phyloP scores from a whole-genome alignment of 2,113 vertebrate genomes.

The Dasyprocta punctata region DNA sequence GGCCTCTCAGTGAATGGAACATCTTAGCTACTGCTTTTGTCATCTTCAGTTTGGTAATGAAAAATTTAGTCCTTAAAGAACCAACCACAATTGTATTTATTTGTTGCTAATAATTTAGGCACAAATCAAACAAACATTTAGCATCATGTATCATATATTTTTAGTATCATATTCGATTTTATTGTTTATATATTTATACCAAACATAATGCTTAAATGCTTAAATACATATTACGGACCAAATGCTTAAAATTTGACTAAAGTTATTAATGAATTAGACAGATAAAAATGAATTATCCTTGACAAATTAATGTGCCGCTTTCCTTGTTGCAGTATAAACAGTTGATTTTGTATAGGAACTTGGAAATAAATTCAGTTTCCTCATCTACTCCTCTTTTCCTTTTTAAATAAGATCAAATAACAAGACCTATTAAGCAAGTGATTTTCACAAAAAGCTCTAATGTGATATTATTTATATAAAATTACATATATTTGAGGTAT shows the following conservation, averaged over 20 bases:
- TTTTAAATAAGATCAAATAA: not conserved
- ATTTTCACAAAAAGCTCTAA: not conserved
- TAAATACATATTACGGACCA: not conserved
- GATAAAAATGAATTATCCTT: not conserved
- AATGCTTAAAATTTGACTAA: not conserved
- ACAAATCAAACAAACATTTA: not conserved
- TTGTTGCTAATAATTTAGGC: not conserved
- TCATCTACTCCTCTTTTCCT: not conserved
- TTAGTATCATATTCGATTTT: not conserved
- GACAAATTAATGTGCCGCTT: not conserved
- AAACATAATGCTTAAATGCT: not conserved
- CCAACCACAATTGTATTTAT: not conserved
- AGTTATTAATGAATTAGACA: not conserved
- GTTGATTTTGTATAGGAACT: constrained; percentile 23
- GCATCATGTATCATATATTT: not conserved
- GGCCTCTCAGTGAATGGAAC: not conserved
- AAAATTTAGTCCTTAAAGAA: not conserved
- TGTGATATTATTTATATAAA: not conserved
- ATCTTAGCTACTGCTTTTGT: not conserved
- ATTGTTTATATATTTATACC: not conserved
- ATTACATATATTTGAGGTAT: not conserved
- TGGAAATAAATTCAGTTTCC: not conserved
- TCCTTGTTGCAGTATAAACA: not conserved
- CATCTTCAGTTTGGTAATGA: not conserved
- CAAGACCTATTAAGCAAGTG: not conserved